Base-by-base conservation (phyloP, 37 sponge, comb jelly and placozoan genomes). In the Sycon ciliatum region DNA sequence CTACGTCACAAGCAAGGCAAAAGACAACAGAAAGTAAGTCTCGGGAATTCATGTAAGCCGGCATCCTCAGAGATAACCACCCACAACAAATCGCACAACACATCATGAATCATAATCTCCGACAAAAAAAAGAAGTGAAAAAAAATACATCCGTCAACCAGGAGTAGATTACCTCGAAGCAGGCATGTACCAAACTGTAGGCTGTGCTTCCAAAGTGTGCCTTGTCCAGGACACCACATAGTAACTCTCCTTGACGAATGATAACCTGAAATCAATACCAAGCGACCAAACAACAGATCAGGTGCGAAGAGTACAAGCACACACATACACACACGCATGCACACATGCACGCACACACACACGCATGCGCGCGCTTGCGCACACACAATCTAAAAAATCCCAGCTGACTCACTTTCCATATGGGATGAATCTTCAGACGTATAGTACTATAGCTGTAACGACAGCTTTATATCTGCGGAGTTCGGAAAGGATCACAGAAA, bases 151-250 rank as follows among this genome's bases (percentile, higher is more conserved):
- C n/a, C 18, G n/a, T 11, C 63, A n/a, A 11, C 11, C 32, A 22
- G 22, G 9, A 60, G 57, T n/a, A 3, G 2, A 39, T 31, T 54
- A 90, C 87, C 83, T 94, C 96, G 76, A 81, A 76, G 29, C 85
- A 82, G n/a, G 72, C 72, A 67, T 95, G 96, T 0, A 95, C 86
- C 26, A 95, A 73, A 3, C 96, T 92, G 61, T 80, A 95, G 63
- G 87, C 83, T 13, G 89, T 82, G 13, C 87, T 74, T 27, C 96
- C 96, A 83, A 88, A 85, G 68, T 95, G 96, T 27, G 86, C 77
- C 67, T 95, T 95, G 67, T 95, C 96, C 63, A 95, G 66, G 22
- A 91, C 86, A 22, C 96, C 96, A 85, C 91, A 83, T 65, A 95
- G 34, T 28, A 95, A 74, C 42, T 95, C 87, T 28, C 96, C 96